Percentiles rank a stretch among this genome's conserved stretches.
phyloP scores from a whole-genome alignment of 2,888 invertebrate species.

The Mesorhabditis belari region DNA sequence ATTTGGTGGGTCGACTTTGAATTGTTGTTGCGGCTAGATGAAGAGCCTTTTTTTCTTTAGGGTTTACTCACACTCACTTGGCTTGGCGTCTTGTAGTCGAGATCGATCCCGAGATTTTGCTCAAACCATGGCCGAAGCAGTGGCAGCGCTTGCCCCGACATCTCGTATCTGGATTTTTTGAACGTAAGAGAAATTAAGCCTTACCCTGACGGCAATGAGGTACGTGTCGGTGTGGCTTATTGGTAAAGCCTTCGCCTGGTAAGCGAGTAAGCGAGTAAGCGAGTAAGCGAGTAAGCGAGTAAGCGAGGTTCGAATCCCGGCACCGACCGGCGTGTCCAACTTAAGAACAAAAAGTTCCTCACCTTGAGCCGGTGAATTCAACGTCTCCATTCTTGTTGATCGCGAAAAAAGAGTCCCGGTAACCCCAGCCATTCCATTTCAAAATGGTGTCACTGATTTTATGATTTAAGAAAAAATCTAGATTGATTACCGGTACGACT shows the following conservation, averaged over 20 bases:
- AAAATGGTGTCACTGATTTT: conserved; percentile 56
- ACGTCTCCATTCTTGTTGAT: conserved; percentile 62
- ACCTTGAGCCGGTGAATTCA: conserved; percentile 80
- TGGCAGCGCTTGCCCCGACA: conserved; percentile 64
- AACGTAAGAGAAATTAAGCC: no score
- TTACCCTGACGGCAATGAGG: no score
- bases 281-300: no score
- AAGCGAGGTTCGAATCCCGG: background rate
- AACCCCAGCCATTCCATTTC: conserved; percentile 99
- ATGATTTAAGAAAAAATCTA: background rate
- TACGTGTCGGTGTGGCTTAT: no score
- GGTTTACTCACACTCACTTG: conserved; percentile 7
- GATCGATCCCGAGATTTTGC: conserved; percentile 65
- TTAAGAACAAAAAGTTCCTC: conserved; percentile 37
- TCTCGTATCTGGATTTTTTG: conserved; percentile 53
- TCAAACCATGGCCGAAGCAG: conserved; percentile 74
- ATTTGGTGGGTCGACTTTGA: conserved; percentile 66
- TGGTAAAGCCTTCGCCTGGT: no score
- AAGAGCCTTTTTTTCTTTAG: conserved; percentile 3
- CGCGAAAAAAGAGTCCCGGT: conserved; percentile 82
- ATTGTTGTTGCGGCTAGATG: conserved; percentile 59
- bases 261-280: no score
- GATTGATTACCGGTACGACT: conserved; percentile 10
- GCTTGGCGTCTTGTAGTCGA: conserved; percentile 37
- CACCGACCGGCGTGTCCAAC: background rate